Evolutionary conservation across 2,888 invertebrate species (phyloP).

Genomic region (Diaprepes abbreviatus): DNA sequence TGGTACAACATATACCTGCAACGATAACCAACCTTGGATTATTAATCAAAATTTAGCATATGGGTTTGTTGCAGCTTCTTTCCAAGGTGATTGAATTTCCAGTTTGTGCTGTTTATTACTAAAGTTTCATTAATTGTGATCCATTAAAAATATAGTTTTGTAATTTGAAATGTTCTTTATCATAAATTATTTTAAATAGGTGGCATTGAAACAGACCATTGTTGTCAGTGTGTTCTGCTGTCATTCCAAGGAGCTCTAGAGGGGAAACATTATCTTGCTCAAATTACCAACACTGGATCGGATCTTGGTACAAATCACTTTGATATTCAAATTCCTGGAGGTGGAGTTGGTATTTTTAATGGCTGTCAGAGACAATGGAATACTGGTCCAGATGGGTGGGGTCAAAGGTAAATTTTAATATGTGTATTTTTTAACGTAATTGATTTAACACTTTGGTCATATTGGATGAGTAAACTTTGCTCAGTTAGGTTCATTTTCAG

Average conservation of each 20-base stretch:
- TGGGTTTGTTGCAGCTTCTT: conserved; percentile 51
- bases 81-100: conserved; percentile 22
- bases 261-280: conserved; percentile 48
- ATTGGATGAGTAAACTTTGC: too few relatives aligned
- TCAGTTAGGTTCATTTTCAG: too few relatives aligned
- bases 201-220: conserved; percentile 42
- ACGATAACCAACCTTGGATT: conserved; percentile 48
- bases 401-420: conserved; percentile 43
- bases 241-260: conserved; percentile 46
- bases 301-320: too few relatives aligned
- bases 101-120: too few relatives aligned
- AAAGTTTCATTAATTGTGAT: too few relatives aligned
- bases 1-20: too few relatives aligned
- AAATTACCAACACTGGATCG: conserved; percentile 51
- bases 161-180: too few relatives aligned
- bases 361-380: conserved; percentile 52
- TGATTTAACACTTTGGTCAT: too few relatives aligned
- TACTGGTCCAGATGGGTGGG: conserved; percentile 50
- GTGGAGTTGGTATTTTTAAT: conserved; percentile 50
- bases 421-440: too few relatives aligned
- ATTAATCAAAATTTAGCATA: conserved; percentile 48
- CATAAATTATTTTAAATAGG: too few relatives aligned
- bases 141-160: too few relatives aligned
- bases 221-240: conserved; percentile 50
- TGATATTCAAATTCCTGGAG: conserved; percentile 50